phyloP scores from a whole-genome alignment of 1,140 invertebrate species.

The Leptinotarsa defecta region DNA sequence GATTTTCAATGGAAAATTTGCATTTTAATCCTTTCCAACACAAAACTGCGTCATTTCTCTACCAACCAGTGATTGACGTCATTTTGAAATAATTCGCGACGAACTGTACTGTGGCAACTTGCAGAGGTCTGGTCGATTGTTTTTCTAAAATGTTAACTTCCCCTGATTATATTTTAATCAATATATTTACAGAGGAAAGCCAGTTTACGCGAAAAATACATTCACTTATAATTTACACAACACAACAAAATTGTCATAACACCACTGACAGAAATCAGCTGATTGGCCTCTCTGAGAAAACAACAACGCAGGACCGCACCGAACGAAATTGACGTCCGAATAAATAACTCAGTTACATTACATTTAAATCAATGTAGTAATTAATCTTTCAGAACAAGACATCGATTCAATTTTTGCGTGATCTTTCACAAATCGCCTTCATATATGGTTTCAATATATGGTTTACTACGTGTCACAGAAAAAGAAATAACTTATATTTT shows the following conservation, averaged over 20 bases:
- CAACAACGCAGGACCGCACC: too few relatives aligned
- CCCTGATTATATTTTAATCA: not conserved
- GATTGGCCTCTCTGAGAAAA: slow-evolving; percentile 25
- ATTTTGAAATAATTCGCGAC: slow-evolving; percentile 1
- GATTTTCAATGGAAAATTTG: slow-evolving; percentile 2
- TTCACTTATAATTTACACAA: slow-evolving; percentile 13
- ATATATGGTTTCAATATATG: too few relatives aligned
- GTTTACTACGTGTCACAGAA: too few relatives aligned
- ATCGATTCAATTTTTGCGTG: too few relatives aligned
- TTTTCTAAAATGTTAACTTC: not conserved
- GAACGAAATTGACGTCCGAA: too few relatives aligned
- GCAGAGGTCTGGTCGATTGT: not conserved
- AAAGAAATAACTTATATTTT: too few relatives aligned
- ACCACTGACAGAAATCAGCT: slow-evolving; percentile 43
- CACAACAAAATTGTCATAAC: slow-evolving; percentile 29
- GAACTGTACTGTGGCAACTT: not conserved
- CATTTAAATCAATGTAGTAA: too few relatives aligned
- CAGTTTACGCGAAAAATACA: slow-evolving; percentile 14
- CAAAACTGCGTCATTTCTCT: slow-evolving; percentile 31
- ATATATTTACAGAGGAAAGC: not conserved
- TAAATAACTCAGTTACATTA: too few relatives aligned
- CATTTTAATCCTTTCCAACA: slow-evolving; percentile 1
- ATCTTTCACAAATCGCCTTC: too few relatives aligned
- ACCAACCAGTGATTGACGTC: slow-evolving; percentile 27
- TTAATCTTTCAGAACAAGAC: too few relatives aligned